Evolutionary conservation across 2,888 invertebrate genomes (phyloP), one percentile per base, ranked within the genome.

Genomic region (Aphodius granarius): DNA sequence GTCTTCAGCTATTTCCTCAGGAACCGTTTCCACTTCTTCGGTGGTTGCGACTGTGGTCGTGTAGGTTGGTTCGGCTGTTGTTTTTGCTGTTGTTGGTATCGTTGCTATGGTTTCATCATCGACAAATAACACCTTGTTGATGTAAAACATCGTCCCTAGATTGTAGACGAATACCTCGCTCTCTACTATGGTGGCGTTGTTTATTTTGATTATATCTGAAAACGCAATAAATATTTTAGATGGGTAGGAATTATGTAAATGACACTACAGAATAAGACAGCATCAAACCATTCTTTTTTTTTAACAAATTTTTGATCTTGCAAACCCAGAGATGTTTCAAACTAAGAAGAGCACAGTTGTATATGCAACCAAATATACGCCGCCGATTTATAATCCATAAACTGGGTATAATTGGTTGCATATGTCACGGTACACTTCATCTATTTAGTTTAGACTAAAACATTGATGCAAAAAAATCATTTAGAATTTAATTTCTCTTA

Each of bases 161-260:
- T 91, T 91, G 84, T 91, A 92, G 63, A 92, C 91, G 82, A 91
- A 91, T 19, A 91, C 89, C 84, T 91, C 91, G 80, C 89, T 89
- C 83, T 91, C 90, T 18, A 90, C 88, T 64, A 91, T 90, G 79
- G 88, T 87, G 15, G 90, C 91, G 78, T 90, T 89, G 81, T 91
- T 91, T 5, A 91, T 87, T 63, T 88, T 88, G 2, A 89, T 86
- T 75, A 88, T 88, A 79, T 89, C 90, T 88, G 80, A 20, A 85
- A 85, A 73, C 2, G 5, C 15, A 71, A n/a, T n/a, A n/a, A n/a
- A n/a, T n/a, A n/a, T n/a, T n/a, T n/a, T n/a, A n/a, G n/a, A n/a
- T n/a, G n/a, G n/a, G n/a, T n/a, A n/a, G n/a, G n/a, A n/a, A n/a
- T n/a, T n/a, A n/a, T n/a, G n/a, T n/a, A n/a, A n/a, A n/a, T n/a